These are phyloP conservation scores for Cerceris rybyensis DNA, from an alignment of 2,888 invertebrate genomes.

Conservation along the genomic window DNA sequence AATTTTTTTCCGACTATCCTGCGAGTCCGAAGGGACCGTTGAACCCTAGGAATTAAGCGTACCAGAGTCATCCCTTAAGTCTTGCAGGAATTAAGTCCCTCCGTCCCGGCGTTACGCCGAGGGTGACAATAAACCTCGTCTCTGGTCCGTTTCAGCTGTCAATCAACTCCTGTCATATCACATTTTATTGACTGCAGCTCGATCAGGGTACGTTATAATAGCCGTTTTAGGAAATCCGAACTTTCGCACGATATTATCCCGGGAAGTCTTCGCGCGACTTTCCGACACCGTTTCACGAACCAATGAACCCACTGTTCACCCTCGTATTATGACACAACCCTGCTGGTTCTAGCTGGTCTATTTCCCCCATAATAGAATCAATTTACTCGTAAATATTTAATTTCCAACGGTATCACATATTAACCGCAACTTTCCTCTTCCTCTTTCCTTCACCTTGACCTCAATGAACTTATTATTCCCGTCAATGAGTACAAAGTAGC, in stretches of 20 bases:
- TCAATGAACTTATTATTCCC: no score
- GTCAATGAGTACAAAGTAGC: no score
- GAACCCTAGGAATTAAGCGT: slow-evolving; percentile 36
- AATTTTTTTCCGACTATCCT: background rate
- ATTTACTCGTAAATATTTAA: no score
- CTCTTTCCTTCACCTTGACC: no score
- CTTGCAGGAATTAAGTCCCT: slow-evolving; percentile 43
- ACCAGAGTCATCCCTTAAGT: slow-evolving; percentile 45
- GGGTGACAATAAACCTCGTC: slow-evolving; percentile 51
- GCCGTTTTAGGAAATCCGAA: slow-evolving; percentile 36
- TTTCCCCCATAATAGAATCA: no score
- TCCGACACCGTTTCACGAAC: background rate
- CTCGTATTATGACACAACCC: background rate
- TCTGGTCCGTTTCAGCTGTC: slow-evolving; percentile 54
- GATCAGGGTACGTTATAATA: slow-evolving; percentile 50
- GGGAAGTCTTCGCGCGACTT: slow-evolving; percentile 29
- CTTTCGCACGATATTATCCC: slow-evolving; percentile 26
- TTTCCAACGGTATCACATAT: no score
- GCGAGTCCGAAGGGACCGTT: background rate
- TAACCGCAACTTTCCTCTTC: no score
- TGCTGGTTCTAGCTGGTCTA: no score
- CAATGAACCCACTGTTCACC: background rate
- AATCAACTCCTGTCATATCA: slow-evolving; percentile 43
- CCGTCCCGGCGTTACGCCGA: slow-evolving; percentile 30
- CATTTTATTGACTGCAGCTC: slow-evolving; percentile 44